Percentiles rank a stretch among this genome's conserved stretches.
Conservation (phyloP, 2,888 invertebrate genomes). For the Pheosia tremula region DNA sequence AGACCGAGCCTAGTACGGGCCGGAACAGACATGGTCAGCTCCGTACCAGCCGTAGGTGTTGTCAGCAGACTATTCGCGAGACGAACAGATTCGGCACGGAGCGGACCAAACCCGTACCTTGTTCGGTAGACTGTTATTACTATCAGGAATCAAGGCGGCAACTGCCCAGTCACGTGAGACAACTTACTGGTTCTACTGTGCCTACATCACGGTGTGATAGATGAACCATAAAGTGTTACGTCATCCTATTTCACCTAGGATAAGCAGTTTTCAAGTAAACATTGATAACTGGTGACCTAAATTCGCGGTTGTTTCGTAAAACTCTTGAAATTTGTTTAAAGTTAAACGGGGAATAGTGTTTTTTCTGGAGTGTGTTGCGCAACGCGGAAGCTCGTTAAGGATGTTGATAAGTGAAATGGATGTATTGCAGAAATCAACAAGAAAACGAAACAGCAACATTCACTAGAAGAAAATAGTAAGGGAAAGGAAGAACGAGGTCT, state of each 20-base stretch:
- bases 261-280: conserved; percentile 25
- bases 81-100: too few relatives aligned
- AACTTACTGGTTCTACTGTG: background rate
- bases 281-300: conserved; percentile 31
- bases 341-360: background rate
- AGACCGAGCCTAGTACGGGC: too few relatives aligned
- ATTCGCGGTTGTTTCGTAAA: conserved; percentile 26
- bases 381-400: conserved; percentile 6
- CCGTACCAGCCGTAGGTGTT: too few relatives aligned
- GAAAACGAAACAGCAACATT: background rate
- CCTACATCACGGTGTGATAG: background rate
- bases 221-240: background rate
- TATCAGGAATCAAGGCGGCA: background rate
- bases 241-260: conserved; percentile 24
- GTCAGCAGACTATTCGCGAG: too few relatives aligned
- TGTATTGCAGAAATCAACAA: background rate
- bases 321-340: conserved; percentile 5
- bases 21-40: too few relatives aligned
- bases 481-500: too few relatives aligned
- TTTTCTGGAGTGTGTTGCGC: conserved; percentile 2
- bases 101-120: too few relatives aligned
- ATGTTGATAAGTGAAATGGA: conserved; percentile 6
- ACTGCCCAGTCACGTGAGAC: background rate
- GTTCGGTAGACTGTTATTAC: too few relatives aligned
- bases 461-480: too few relatives aligned